A percentile compares a stretch with the other conserved stretches of the same genome.
phyloP scores from a whole-genome alignment of 2,113 vertebrate genomes.

The Tyto alba region DNA sequence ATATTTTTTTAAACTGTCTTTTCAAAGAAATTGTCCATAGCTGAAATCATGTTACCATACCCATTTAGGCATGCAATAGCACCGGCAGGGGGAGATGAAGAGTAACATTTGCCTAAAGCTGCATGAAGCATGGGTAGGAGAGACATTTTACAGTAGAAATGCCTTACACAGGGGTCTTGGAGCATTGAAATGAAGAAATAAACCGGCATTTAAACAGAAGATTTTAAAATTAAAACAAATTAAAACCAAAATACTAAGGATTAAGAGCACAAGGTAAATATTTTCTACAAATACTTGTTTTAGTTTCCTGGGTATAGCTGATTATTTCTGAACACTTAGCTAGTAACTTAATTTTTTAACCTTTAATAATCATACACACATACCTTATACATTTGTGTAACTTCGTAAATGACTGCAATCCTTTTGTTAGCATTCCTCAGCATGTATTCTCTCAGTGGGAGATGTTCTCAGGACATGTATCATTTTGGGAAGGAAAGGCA shows the following conservation, averaged over 20 bases:
- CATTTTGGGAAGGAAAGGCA: background rate
- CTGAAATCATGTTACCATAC: background rate
- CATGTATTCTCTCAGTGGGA: background rate
- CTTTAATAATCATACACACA: background rate
- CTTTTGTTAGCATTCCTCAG: background rate
- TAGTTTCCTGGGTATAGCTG: background rate
- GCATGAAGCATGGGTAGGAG: background rate
- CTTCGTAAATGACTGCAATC: background rate
- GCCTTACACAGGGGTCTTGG: background rate
- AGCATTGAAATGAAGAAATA: background rate
- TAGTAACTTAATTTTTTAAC: background rate
- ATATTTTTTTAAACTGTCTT: background rate
- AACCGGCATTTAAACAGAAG: background rate
- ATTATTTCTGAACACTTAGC: background rate
- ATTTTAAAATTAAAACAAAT: background rate
- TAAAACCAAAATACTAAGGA: background rate
- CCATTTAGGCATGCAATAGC: background rate
- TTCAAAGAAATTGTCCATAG: background rate
- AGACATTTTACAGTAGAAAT: background rate
- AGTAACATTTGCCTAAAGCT: background rate
- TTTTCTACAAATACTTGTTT: background rate
- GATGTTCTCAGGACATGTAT: background rate
- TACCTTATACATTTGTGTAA: background rate
- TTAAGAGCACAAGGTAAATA: background rate
- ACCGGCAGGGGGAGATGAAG: slow-evolving; percentile 50